Evolutionary conservation across 2,113 vertebrate species (phyloP), one percentile per base, ranked within the genome.

Genomic region (Phyllopteryx taeniolatus): DNA sequence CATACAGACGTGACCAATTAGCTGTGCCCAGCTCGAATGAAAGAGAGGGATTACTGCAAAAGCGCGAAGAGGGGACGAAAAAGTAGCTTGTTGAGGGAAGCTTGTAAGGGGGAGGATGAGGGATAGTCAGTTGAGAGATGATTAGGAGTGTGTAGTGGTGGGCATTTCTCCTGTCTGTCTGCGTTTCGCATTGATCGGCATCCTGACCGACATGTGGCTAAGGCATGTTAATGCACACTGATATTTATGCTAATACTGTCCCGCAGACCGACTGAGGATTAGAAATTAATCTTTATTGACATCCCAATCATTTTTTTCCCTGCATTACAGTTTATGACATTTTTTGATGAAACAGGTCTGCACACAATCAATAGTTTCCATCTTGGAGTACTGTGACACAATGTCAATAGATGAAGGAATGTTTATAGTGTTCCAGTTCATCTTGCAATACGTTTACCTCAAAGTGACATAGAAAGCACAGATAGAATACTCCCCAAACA

Each of bases 1-100:
- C 72, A 73, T 82, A 80, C 87, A 90, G 87, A 91, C 85, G 83
- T 89, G 90, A 92, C 92, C 91, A 93, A 93, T 93, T 93, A 93
- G 89, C 74, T 74, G 84, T 80, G 85, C 85, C 86, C 75, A 78
- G 74, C 81, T 65, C 54, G 80, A 90, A 80, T 79, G 80, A 90
- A 87, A 87, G 82, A 85, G 83, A 83, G 67, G 89, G 88, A 91
- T 93, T 92, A 92, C 77, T 80, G 86, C 84, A 70, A 77, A 83
- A 60, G 77, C 87, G 82, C 84, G 72, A 80, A 79, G 75, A 81
- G 68, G 84, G 79, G 78, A 81, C 80, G 83, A 86, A 80, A 77
- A 73, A 79, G 64, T 70, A 83, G 78, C 72, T 78, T 57, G 75
- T 76, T 70, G 66, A 47, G 59, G 59, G 80, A 68, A 68, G 70